Conservation (phyloP, 53 echinoderm and acorn worm genomes). For the Antedon mediterranea region DNA sequence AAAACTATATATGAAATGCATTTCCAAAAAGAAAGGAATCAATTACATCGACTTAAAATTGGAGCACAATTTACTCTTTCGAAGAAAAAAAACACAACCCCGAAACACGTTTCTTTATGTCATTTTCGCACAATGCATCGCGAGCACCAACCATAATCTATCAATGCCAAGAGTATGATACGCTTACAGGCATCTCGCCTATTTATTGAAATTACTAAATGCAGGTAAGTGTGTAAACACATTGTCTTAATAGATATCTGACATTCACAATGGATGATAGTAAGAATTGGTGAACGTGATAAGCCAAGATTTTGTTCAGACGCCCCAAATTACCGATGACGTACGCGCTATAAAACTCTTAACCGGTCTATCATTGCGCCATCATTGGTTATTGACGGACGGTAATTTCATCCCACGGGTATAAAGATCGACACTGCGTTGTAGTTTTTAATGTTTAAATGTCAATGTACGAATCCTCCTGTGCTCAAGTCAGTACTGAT, state of each 20-base stretch:
- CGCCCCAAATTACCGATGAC: not conserved
- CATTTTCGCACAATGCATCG: too few relatives aligned
- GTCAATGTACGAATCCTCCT: not conserved
- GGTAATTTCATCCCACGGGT: not conserved
- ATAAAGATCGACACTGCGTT: not conserved
- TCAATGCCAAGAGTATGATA: not conserved
- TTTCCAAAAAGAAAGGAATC: too few relatives aligned
- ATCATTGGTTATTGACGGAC: not conserved
- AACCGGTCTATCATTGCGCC: not conserved
- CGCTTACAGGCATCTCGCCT: not conserved
- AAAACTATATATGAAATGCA: too few relatives aligned
- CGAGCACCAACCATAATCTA: not conserved
- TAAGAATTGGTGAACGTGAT: not conserved
- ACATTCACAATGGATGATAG: not conserved
- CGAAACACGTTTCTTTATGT: too few relatives aligned
- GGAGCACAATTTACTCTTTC: too few relatives aligned
- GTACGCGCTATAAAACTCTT: not conserved
- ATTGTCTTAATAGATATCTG: not conserved
- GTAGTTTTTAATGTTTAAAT: not conserved
- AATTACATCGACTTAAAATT: too few relatives aligned
- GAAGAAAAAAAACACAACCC: too few relatives aligned
- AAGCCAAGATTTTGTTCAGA: not conserved
- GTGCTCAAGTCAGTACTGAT: not conserved
- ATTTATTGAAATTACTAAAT: not conserved
- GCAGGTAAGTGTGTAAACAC: not conserved